Evolutionary conservation across 2,888 invertebrate genomes (phyloP).

Genomic region (Drosophila colorata): DNA sequence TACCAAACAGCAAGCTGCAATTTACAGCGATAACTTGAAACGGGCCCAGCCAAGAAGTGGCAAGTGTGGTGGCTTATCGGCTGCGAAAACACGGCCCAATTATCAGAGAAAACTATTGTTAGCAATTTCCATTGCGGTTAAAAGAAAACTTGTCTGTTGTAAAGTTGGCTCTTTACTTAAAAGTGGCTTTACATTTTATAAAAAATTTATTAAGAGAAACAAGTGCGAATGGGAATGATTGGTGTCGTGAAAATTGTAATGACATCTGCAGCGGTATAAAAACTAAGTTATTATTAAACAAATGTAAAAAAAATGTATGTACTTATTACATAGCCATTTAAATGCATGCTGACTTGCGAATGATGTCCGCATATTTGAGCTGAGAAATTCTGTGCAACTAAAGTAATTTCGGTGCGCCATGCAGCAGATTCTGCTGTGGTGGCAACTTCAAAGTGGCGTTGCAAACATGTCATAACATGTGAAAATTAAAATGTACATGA

Average conservation of each 20-base stretch:
- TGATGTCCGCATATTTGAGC: not conserved
- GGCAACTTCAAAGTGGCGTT: conserved; percentile 57
- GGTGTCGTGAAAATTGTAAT: too few relatives aligned
- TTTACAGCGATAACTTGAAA: conserved; percentile 8
- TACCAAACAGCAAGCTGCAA: not conserved
- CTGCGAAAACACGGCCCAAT: conserved; percentile 1
- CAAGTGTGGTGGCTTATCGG: conserved; percentile 5
- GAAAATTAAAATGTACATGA: conserved; percentile 77
- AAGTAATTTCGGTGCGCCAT: conserved; percentile 3
- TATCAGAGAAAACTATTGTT: conserved; percentile 23
- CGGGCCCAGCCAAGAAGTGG: not conserved
- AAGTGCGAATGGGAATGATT: too few relatives aligned
- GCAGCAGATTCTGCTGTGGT: conserved; percentile 14
- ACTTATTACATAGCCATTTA: not conserved
- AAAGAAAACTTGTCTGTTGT: not conserved
- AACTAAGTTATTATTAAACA: too few relatives aligned
- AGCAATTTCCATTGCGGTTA: conserved; percentile 6
- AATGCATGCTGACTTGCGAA: conserved; percentile 3
- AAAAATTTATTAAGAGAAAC: not conserved
- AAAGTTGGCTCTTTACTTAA: not conserved
- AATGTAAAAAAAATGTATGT: not conserved
- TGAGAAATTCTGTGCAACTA: not conserved
- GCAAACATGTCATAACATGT: conserved; percentile 73
- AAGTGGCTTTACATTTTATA: not conserved
- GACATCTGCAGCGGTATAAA: not conserved